Percentiles rank a stretch among this genome's conserved stretches.
These are phyloP conservation scores for Cheilosia pagana DNA, from an alignment of 2,888 invertebrate species.

Conservation along the genomic window DNA sequence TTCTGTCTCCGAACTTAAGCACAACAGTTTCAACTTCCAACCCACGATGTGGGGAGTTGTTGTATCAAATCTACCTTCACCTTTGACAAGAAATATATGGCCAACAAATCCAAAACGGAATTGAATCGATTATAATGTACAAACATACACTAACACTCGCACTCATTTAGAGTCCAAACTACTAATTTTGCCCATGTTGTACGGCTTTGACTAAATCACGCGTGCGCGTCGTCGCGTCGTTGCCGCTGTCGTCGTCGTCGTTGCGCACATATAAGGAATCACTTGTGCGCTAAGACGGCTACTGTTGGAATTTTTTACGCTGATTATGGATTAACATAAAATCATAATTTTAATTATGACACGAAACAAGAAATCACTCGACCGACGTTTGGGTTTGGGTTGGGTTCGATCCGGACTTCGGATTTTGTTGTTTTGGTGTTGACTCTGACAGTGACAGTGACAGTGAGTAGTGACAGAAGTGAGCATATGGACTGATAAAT, in stretches of 20 bases:
- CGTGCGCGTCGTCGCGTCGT: slow-evolving; percentile 6
- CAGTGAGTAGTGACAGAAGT: no score
- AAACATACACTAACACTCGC: neutral
- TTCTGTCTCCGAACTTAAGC: slow-evolving; percentile 33
- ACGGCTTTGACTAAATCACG: slow-evolving; percentile 26
- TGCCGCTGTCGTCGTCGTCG: neutral
- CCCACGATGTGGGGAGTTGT: neutral
- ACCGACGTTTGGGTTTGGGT: neutral
- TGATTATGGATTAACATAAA: slow-evolving; percentile 72
- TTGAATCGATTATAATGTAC: slow-evolving; percentile 34
- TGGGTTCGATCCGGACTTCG: neutral
- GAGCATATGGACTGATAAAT: neutral
- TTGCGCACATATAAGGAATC: slow-evolving; percentile 30
- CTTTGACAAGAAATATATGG: neutral
- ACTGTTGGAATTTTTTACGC: slow-evolving; percentile 73
- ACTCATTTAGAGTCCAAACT: slow-evolving; percentile 56
- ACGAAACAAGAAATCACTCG: slow-evolving; percentile 51
- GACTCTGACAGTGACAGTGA: neutral
- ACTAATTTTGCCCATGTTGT: slow-evolving; percentile 54
- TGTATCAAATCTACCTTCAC: slow-evolving; percentile 17
- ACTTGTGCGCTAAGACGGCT: slow-evolving; percentile 52
- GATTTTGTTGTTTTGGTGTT: neutral
- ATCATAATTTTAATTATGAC: slow-evolving; percentile 72
- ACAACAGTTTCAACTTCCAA: slow-evolving; percentile 27
- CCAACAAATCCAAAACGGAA: slow-evolving; percentile 42